Conservation (phyloP, 53 echinoderm and acorn worm genomes). For the Glandiceps talaboti region DNA sequence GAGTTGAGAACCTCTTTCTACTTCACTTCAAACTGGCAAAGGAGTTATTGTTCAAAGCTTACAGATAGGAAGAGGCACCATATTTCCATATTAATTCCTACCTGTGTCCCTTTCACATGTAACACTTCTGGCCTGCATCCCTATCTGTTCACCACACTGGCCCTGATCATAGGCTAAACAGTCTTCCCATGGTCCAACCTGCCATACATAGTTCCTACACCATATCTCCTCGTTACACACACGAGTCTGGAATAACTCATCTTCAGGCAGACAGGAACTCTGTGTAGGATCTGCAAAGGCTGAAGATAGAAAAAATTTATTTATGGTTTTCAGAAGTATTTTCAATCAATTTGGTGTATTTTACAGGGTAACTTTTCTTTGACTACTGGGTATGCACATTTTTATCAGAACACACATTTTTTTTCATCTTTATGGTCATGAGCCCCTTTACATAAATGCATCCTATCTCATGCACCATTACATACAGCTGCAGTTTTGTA, state of each 20-base stretch:
- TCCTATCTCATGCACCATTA: no score
- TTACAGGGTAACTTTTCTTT: no score
- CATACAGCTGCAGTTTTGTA: no score
- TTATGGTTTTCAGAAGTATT: no score
- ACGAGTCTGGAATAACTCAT: conserved; percentile 44
- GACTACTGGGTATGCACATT: no score
- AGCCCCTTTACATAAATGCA: no score
- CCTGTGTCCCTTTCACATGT: conserved; percentile 70
- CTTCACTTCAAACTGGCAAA: no score
- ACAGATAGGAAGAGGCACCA: background rate
- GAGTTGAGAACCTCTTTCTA: background rate
- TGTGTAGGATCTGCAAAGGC: conserved; percentile 41
- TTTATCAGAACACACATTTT: no score
- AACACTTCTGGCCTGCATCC: conserved; percentile 40
- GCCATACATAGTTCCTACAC: conserved; percentile 81
- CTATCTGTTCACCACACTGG: conserved; percentile 36
- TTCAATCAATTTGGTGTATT: no score
- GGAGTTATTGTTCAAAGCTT: background rate
- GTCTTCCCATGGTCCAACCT: conserved; percentile 62
- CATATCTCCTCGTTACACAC: conserved; percentile 65
- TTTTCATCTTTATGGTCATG: no score
- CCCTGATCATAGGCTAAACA: conserved; percentile 32
- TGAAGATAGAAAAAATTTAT: conserved; percentile 9
- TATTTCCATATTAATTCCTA: background rate
- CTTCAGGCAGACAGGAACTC: conserved; percentile 53